These are phyloP conservation scores for Trilocha varians DNA, from an alignment of 2,888 invertebrate genomes.

Conservation along the genomic window DNA sequence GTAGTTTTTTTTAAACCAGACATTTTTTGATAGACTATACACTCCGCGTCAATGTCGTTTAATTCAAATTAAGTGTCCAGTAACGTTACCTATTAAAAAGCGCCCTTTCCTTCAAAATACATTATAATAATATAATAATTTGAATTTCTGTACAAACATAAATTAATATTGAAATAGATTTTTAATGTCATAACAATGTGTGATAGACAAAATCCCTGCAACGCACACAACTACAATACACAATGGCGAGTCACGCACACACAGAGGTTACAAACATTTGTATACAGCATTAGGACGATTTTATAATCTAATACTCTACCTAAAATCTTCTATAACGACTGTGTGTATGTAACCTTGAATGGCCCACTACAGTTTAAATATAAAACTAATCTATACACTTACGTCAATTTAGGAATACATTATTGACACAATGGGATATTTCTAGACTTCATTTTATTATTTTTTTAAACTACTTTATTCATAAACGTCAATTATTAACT, in stretches of 20 bases:
- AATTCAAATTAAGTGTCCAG: too few relatives aligned
- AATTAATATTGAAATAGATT: too few relatives aligned
- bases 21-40: too few relatives aligned
- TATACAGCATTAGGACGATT: too few relatives aligned
- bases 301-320: too few relatives aligned
- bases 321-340: too few relatives aligned
- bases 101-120: too few relatives aligned
- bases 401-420: slow-evolving; percentile 50
- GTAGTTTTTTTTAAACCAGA: too few relatives aligned
- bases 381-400: slow-evolving; percentile 49
- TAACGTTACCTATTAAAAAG: too few relatives aligned
- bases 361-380: slow-evolving; percentile 20
- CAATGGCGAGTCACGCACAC: slow-evolving; percentile 17
- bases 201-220: slow-evolving; percentile 14
- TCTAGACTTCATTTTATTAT: slow-evolving; percentile 15
- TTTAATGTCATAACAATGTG: background rate
- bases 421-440: slow-evolving; percentile 38
- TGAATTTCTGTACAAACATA: background rate
- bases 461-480: slow-evolving; percentile 3
- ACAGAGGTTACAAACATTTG: too few relatives aligned
- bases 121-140: background rate
- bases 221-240: slow-evolving; percentile 30
- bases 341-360: slow-evolving; percentile 1
- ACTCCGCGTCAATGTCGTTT: too few relatives aligned
- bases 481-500: slow-evolving; percentile 9